A percentile compares a stretch with the other conserved stretches of the same genome.
phyloP scores from a whole-genome alignment of 2,797 vertebrate genomes.

The Sebastes goodei region DNA sequence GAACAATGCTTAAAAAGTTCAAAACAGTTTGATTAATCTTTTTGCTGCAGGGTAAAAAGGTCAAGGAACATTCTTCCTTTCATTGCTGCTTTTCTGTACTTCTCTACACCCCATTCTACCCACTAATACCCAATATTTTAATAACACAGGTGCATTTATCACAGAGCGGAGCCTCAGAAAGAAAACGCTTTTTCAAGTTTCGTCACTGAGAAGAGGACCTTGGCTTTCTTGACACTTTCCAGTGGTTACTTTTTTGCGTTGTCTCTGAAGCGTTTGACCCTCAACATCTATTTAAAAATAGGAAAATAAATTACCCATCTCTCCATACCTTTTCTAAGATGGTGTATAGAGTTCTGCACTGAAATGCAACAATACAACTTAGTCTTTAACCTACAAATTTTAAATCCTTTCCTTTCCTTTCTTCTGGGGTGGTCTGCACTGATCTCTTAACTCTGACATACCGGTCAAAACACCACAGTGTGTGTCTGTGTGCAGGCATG shows the following conservation, averaged over 20 bases:
- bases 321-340: slow-evolving; percentile 5
- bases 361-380: neutral
- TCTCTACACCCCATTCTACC: slow-evolving; percentile 11
- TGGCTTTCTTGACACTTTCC: slow-evolving; percentile 43
- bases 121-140: slow-evolving; percentile 50
- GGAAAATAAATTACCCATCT: neutral
- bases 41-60: slow-evolving; percentile 49
- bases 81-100: slow-evolving; percentile 25
- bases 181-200: slow-evolving; percentile 36
- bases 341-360: neutral
- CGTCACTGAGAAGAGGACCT: slow-evolving; percentile 22
- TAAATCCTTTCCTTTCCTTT: slow-evolving; percentile 36
- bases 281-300: neutral
- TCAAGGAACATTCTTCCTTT: slow-evolving; percentile 63
- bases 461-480: slow-evolving; percentile 73
- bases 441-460: slow-evolving; percentile 76
- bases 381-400: slow-evolving; percentile 32
- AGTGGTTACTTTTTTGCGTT: slow-evolving; percentile 3
- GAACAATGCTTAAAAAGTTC: slow-evolving; percentile 54
- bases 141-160: slow-evolving; percentile 50
- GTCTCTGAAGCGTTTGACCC: slow-evolving; percentile 23
- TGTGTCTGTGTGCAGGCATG: slow-evolving; percentile 60
- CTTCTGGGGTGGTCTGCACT: slow-evolving; percentile 74
- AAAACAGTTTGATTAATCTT: slow-evolving; percentile 54
- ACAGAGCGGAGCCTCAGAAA: slow-evolving; percentile 7